Base-by-base conservation (phyloP, 2,113 vertebrate genomes). In the Callorhinus ursinus region DNA sequence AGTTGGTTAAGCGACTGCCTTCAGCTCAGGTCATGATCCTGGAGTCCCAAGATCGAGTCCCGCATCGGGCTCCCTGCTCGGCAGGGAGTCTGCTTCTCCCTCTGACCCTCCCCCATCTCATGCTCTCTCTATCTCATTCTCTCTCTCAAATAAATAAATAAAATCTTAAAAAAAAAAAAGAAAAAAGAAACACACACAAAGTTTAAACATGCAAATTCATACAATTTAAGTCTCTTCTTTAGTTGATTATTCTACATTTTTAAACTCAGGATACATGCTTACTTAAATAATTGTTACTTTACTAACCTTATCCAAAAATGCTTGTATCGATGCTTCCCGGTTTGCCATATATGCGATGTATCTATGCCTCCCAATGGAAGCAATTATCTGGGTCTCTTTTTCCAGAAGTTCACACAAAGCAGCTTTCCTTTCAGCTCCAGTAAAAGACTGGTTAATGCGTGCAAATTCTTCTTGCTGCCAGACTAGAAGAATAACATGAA, bases 351-450 rank as follows among this genome's bases (percentile, higher is more conserved):
- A 81, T 80, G 98, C 98, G 31, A 95, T 67, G 31, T 98, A 63
- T 93, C 97, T 99, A n/a, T 99, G 99, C 69, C 98, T 98, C 74
- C 98, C 99, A 69, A 99, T 99, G 63, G 98, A 99, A 97, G 98
- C 98, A 96, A 99, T 99, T 95, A 99, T 93, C 88, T 99, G 94
- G 1, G 98, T 98, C 98, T 99, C 99, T 98, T 99, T 98, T 59
- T 99, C 99, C 97, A 99, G 96, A 84, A 99, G 99, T n/a, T 96
- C 98, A 94, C 99, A 99, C 46, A 99, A 98, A 5, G 99, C 99
- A 2, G 99, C 99, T 96, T 99, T 99, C 98, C 99, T 99, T 98
- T 99, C 99, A 0, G 99, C 99, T 84, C 99, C 99, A 82, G 65
- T 97, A 49, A 99, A 97, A 83, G 93, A 95, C 2, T 93, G 96